phyloP scores from a whole-genome alignment of 2,113 vertebrate genomes.

The Dipodomys merriami region DNA sequence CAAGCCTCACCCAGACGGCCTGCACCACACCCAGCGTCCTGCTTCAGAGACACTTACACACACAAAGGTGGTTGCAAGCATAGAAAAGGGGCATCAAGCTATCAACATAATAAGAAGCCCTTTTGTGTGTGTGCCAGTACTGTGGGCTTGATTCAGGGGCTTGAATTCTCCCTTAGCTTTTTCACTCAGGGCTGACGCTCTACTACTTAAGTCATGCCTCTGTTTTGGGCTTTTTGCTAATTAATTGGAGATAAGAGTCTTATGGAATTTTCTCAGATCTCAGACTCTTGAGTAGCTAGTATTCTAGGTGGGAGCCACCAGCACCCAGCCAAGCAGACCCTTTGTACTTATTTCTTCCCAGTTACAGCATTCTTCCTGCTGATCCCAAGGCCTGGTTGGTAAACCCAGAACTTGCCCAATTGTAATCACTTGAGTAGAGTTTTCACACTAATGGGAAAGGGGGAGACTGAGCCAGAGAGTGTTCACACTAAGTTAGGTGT shows the following conservation, averaged over 20 bases:
- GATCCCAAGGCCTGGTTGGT: neutral
- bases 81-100: neutral
- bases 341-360: neutral
- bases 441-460: constrained; percentile 50
- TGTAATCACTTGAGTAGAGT: constrained; percentile 46
- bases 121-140: too few species aligned
- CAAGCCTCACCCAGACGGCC: neutral
- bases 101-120: neutral
- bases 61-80: neutral
- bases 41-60: neutral
- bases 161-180: too few species aligned
- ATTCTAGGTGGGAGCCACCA: too few species aligned
- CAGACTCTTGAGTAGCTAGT: too few species aligned
- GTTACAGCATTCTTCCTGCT: neutral
- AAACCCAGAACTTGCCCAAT: neutral
- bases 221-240: too few species aligned
- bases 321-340: too few species aligned
- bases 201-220: too few species aligned
- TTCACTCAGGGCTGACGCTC: too few species aligned
- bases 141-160: too few species aligned
- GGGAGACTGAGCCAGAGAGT: constrained; percentile 13
- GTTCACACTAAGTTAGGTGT: constrained; percentile 31
- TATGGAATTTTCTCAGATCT: too few species aligned
- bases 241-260: too few species aligned
- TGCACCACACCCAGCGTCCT: neutral